These are phyloP conservation scores for Donacobius atricapilla DNA, from an alignment of 2,113 vertebrate genomes.

Conservation along the genomic window DNA sequence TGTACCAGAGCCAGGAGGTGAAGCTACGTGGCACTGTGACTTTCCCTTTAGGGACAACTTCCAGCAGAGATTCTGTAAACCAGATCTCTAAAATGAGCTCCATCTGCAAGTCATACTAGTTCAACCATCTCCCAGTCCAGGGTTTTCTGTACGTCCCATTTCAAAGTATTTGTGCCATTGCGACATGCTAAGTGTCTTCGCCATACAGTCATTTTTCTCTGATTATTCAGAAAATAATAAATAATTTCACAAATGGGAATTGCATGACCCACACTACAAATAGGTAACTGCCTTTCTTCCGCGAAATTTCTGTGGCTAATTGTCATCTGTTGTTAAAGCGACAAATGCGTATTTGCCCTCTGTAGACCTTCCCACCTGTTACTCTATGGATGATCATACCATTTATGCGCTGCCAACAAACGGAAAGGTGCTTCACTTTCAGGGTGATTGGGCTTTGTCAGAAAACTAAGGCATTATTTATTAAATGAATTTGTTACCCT, in stretches of 20 bases:
- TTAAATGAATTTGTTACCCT: background rate
- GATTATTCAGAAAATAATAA: background rate
- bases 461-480: background rate
- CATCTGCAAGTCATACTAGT: background rate
- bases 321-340: background rate
- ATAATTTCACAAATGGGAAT: background rate
- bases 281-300: background rate
- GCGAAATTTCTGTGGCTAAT: background rate
- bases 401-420: background rate
- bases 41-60: background rate
- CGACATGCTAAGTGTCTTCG: rapidly evolving
- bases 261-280: background rate
- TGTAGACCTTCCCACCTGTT: background rate
- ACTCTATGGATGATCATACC: background rate
- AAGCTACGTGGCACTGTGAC: background rate
- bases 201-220: background rate
- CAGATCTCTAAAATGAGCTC: background rate
- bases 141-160: background rate
- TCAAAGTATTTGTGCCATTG: background rate
- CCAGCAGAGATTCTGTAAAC: background rate
- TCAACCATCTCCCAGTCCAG: background rate
- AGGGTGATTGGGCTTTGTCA: background rate
- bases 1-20: background rate
- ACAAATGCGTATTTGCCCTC: background rate
- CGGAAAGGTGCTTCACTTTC: background rate